These are phyloP conservation scores for Puffinus mauretanicus DNA, from an alignment of 2,113 vertebrate species.

Conservation along the genomic window DNA sequence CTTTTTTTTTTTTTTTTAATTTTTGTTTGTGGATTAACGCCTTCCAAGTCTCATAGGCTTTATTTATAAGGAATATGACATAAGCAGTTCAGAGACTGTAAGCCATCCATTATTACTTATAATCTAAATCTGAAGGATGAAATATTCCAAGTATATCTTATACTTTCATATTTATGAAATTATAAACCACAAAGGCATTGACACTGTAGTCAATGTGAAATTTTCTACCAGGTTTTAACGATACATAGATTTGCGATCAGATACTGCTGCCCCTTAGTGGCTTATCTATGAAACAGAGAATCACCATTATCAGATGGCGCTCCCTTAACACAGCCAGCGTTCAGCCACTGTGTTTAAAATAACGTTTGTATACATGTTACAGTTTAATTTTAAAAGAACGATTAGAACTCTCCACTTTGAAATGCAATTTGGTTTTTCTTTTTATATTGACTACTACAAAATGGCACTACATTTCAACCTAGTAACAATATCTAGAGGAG, in stretches of 20 bases:
- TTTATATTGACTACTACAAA: neutral
- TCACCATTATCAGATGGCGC: neutral
- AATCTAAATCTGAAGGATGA: neutral
- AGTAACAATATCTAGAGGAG: neutral
- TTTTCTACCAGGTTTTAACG: neutral
- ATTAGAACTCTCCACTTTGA: neutral
- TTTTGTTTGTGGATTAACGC: neutral
- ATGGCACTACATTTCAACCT: neutral
- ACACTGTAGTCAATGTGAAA: neutral
- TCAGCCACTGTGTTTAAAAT: neutral
- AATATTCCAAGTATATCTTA: neutral
- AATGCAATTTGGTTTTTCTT: neutral
- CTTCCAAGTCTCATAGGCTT: neutral
- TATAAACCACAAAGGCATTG: neutral
- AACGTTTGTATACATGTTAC: neutral
- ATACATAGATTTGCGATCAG: neutral
- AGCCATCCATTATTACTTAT: neutral
- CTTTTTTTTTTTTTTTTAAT: neutral
- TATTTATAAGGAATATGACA: neutral
- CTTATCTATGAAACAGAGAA: neutral
- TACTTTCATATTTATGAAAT: neutral
- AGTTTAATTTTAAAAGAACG: neutral
- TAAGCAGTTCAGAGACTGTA: neutral
- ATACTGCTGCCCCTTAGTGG: neutral
- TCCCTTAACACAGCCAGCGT: accelerated